A percentile compares a stretch with the other conserved stretches of the same genome.
Conservation (phyloP, 2,888 invertebrate species). For the Cosmia pyralina region DNA sequence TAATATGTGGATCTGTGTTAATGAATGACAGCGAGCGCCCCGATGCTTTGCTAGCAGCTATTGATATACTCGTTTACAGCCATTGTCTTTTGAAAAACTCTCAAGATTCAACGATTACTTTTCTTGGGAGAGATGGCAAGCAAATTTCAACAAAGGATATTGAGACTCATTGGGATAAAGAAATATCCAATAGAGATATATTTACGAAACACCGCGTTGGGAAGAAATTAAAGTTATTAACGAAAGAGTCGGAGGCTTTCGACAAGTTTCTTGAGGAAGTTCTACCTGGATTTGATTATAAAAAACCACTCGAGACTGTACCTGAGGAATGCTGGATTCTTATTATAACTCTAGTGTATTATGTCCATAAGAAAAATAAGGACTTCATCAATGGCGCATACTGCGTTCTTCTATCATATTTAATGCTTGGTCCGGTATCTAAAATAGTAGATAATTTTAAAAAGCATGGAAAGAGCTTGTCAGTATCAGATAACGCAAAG, state of each 20-base stretch:
- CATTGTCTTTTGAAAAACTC: constrained; percentile 64
- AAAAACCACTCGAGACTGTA: neutral
- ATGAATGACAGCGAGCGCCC: constrained; percentile 50
- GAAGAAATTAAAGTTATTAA: constrained; percentile 22
- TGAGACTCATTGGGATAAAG: constrained; percentile 21
- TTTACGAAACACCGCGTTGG: constrained; percentile 41
- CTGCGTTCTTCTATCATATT: constrained; percentile 63
- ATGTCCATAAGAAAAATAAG: constrained; percentile 57
- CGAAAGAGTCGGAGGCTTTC: constrained; percentile 23
- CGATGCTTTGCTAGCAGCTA: constrained; percentile 69
- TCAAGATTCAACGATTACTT: constrained; percentile 44
- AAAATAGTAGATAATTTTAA: constrained; percentile 5
- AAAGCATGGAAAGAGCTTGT: neutral
- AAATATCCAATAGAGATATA: constrained; percentile 48
- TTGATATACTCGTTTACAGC: constrained; percentile 67
- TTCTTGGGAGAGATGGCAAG: constrained; percentile 47
- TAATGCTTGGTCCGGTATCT: constrained; percentile 50
- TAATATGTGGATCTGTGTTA: constrained; percentile 54
- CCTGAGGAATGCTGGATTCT: constrained; percentile 39
- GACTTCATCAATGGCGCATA: constrained; percentile 60
- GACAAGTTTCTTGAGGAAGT: constrained; percentile 44
- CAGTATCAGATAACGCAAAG: neutral
- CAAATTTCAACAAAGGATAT: constrained; percentile 34
- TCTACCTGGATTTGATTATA: constrained; percentile 36
- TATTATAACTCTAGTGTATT: constrained; percentile 66